Conservation (phyloP, 2,113 vertebrate genomes). For the Callipepla californica region DNA sequence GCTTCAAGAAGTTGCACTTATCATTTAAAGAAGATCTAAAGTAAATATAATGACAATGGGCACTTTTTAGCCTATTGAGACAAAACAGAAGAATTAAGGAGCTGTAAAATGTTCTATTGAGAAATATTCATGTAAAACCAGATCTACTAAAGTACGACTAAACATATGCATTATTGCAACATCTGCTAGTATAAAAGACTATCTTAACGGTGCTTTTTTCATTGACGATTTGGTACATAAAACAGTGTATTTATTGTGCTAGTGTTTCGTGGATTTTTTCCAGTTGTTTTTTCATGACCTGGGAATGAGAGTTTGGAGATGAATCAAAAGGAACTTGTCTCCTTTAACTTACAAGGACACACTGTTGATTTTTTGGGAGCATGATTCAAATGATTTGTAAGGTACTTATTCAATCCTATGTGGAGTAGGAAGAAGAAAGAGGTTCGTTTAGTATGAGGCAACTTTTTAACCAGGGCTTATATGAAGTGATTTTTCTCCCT, state of each 20-base stretch:
- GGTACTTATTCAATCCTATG: rapidly evolving
- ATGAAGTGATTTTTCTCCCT: background rate
- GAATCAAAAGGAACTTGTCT: rapidly evolving
- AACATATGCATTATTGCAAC: no score
- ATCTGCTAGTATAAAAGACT: no score
- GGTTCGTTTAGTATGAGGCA: background rate
- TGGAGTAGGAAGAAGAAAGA: background rate
- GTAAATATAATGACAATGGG: background rate
- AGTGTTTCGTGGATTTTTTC: no score
- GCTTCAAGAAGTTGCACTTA: background rate
- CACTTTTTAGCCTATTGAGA: background rate
- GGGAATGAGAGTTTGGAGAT: background rate
- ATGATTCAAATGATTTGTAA: rapidly evolving
- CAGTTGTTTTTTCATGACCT: background rate
- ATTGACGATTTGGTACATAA: background rate
- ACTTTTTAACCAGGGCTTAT: background rate
- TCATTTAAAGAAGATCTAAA: background rate
- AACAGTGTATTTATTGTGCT: background rate
- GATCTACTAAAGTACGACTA: no score
- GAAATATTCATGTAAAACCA: background rate
- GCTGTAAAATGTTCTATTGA: background rate
- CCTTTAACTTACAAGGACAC: background rate
- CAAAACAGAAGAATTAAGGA: background rate
- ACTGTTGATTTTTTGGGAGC: background rate
- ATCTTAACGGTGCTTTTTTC: background rate